Evolutionary conservation across 2,797 vertebrate species (phyloP).

Genomic region (Oophaga sylvatica): DNA sequence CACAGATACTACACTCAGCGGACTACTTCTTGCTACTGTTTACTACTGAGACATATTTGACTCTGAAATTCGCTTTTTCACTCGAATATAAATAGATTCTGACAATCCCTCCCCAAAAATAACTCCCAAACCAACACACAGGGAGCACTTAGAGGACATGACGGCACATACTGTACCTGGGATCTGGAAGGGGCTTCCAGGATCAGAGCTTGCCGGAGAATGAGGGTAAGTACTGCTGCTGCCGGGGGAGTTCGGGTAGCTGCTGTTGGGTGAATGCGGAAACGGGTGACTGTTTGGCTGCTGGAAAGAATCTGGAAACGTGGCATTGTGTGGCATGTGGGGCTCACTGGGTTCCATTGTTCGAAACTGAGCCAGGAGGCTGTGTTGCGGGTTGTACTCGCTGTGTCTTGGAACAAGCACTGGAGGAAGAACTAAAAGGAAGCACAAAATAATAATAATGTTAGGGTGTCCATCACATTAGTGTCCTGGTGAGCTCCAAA

Average conservation of each 20-base stretch:
- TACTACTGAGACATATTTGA: no score
- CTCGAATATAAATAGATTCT: no score
- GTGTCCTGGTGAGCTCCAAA: no score
- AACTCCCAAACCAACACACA: no score
- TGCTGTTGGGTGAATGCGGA: constrained; percentile 90
- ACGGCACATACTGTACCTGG: constrained; percentile 80
- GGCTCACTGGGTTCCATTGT: constrained; percentile 93
- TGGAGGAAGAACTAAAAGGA: constrained; percentile 87
- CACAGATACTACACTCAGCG: no score
- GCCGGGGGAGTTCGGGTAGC: constrained; percentile 92
- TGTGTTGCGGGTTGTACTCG: constrained; percentile 97
- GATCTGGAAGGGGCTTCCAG: constrained; percentile 97
- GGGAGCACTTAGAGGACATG: not conserved
- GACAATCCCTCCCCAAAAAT: no score
- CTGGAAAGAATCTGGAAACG: constrained; percentile 91
- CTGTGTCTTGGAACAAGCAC: constrained; percentile 98
- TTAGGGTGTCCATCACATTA: not conserved
- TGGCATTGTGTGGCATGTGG: constrained; percentile 96
- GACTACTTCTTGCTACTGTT: no score
- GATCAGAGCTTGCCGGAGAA: constrained; percentile 95
- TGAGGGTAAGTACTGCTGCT: constrained; percentile 93
- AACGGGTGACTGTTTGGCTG: constrained; percentile 88
- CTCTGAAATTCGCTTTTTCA: no score
- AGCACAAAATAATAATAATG: not conserved
- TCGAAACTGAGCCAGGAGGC: constrained; percentile 94